Evolutionary conservation across 2,113 vertebrate genomes (phyloP), one percentile per base, ranked within the genome.

Genomic region (Paralichthys olivaceus): DNA sequence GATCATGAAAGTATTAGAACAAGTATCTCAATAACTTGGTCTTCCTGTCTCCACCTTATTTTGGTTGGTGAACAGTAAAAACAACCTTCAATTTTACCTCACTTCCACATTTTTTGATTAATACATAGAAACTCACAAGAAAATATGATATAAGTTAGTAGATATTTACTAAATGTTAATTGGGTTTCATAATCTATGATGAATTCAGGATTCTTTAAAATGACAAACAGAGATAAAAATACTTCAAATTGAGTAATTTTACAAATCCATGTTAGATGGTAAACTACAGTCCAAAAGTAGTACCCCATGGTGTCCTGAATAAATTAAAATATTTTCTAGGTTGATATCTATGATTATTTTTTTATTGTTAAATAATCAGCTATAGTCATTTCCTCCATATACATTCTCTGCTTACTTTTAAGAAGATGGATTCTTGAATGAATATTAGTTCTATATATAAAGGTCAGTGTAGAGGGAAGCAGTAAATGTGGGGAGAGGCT

Each of bases 1-100:
- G 12, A 28, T 68, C 23, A 49, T 0, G 7, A 57, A 2, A 11
- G 26, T 20, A 12, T 43, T 11, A 7, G 3, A 79, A 49, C 47
- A 53, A 20, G 28, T 55, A 11, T 43, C 55, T 54, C 9, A 43
- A 19, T 28, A 17, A 32, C 25, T 22, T 70, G 28, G 59, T 60
- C 4, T 68, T 25, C 4, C 32, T 26, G 0, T 60, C 26, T 15
- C 15, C 37, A 9, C 2, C 0, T 37, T 15, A 7, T 9, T 22
- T 22, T 4, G 43, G 15, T 65, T 56, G 5, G 17, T 84, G 55
- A 79, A 63, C 34, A 54, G 51, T 64, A 45, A 72, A 54, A 53
- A 26, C 5, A 29, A 12, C 23, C n/a, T 53, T 6, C 43, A 26
- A 11, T 64, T 64, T 75, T 2, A 53, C 23, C 0, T 5, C 47